Evolutionary conservation across 2,113 vertebrate species (phyloP), one percentile per base, ranked within the genome.

Genomic region (Anhinga anhinga): DNA sequence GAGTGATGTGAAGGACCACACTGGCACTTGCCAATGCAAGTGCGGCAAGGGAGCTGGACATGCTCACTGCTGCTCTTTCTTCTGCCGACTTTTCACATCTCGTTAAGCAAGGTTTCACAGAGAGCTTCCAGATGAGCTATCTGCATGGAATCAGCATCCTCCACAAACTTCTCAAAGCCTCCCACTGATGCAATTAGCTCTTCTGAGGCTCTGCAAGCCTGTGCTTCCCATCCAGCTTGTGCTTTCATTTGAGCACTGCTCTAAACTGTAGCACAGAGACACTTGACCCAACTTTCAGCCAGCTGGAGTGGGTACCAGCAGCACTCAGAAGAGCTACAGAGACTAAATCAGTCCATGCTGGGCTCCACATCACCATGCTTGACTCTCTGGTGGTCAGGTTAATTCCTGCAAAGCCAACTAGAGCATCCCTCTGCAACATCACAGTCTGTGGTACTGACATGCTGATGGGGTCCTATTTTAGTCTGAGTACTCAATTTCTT

Each of bases 381-480:
- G 1, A 34, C 32, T 77, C 23, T 63, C 18, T 0, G 1, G 36
- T 8, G 13, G 34, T 40, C 34, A 21, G 15, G 26, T 26, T 62
- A 73, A 55, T 19, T 25, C 30, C 36, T 9, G 8, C 5, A 34
- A 67, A 73, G 47, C n/a, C 49, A 36, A 13, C 5, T 4, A 27
- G 29, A 66, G 52, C 30, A 36, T 8, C 36, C 30, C 29, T 36
- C 73, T 50, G 52, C 59, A 50, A 22, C 6, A 15, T 11, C 36
- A 25, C 0, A 1, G 58, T 30, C 65, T 63, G 72, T 1, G 2
- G 52, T 1, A 5, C 49, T n/a, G 17, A 70, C 0, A 0, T 22
- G 34, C 50, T 23, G 27, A n/a, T 4, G 16, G 29, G 56, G 30
- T 40, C 18, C 3, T 49, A 8, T 34, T 79, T 69, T 18, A 69